Conservation (phyloP, 2,113 vertebrate species). For the Camelus bactrianus region DNA sequence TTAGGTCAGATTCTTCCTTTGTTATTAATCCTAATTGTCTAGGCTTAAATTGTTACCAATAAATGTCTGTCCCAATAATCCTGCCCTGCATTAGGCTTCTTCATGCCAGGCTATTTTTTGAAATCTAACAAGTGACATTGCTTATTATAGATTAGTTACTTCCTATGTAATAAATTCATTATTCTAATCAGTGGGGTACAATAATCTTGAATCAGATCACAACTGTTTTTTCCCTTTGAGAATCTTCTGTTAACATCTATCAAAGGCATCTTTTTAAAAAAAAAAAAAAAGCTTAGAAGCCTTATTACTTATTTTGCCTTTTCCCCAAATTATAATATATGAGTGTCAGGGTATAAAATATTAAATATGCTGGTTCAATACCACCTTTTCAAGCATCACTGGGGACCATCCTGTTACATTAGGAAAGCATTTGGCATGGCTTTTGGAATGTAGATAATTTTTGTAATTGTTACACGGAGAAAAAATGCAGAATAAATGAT, state of each 20-base stretch:
- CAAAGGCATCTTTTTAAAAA: background rate
- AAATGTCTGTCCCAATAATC: background rate
- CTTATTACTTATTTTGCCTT: conserved; percentile 30
- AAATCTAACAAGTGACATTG: background rate
- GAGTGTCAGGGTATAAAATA: background rate
- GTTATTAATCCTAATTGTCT: conserved; percentile 31
- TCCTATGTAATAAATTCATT: background rate
- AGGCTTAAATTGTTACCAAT: background rate
- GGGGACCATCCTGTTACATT: background rate
- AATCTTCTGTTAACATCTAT: background rate
- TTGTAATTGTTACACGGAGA: conserved; percentile 44
- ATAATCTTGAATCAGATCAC: conserved; percentile 16
- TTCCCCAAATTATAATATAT: background rate
- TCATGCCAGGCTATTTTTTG: background rate
- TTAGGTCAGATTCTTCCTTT: conserved; percentile 50
- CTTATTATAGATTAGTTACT: background rate
- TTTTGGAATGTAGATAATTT: conserved; percentile 48
- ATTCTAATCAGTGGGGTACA: background rate
- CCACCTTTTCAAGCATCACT: background rate
- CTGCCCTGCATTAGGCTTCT: background rate
- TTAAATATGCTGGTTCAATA: background rate
- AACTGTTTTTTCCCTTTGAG: background rate
- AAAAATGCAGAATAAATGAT: conserved; percentile 25
- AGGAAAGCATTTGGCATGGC: background rate
- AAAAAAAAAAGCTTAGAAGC: background rate